A percentile compares a stretch with the other conserved stretches of the same genome.
Conservation (phyloP, 1,140 invertebrate species). For the Cotesia glomerata region DNA sequence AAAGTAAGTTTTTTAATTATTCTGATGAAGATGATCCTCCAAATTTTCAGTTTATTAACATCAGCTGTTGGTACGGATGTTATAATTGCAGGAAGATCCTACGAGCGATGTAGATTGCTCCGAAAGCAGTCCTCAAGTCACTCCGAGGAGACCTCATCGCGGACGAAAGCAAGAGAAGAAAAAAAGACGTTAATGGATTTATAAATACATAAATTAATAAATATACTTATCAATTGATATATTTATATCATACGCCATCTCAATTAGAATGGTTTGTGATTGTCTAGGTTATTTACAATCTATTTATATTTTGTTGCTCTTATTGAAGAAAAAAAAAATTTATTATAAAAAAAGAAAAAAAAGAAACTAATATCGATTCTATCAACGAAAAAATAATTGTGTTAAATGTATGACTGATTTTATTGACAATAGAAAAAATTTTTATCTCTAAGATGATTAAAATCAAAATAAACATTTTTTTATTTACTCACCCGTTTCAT, state of each 20-base stretch:
- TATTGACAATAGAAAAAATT: conserved; percentile 22
- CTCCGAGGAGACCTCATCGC: conserved; percentile 58
- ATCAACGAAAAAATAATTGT: conserved; percentile 22
- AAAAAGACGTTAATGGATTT: conserved; percentile 49
- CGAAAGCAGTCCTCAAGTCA: conserved; percentile 62
- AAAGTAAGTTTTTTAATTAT: conserved; percentile 47
- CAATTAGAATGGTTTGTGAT: neutral
- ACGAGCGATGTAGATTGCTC: conserved; percentile 60
- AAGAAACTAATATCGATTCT: conserved; percentile 13
- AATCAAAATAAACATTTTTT: conserved; percentile 5
- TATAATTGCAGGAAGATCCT: conserved; percentile 54
- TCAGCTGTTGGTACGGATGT: neutral
- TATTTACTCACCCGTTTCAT: neutral
- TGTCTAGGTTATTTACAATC: neutral
- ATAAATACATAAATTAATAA: neutral
- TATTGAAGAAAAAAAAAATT: neutral
- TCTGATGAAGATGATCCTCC: neutral
- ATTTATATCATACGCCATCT: neutral
- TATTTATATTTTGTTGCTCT: conserved; percentile 14
- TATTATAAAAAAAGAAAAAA: neutral
- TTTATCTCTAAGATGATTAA: conserved; percentile 6
- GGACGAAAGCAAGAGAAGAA: conserved; percentile 61
- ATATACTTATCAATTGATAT: neutral
- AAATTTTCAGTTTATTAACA: neutral
- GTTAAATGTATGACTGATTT: conserved; percentile 25